Evolutionary conservation across 2,113 vertebrate genomes (phyloP).

Genomic region (Clarias magur): DNA sequence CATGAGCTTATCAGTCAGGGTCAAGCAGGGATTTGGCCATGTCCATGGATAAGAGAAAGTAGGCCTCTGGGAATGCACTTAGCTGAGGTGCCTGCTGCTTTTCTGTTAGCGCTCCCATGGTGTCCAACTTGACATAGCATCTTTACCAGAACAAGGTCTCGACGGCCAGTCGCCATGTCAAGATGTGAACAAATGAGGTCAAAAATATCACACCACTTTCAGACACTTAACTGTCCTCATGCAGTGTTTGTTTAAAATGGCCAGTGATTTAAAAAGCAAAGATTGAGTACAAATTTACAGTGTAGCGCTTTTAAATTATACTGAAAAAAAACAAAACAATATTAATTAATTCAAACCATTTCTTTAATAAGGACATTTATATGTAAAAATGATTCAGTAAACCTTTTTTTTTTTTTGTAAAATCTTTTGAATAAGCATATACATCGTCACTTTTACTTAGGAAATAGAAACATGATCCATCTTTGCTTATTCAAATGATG

Average conservation of each 20-base stretch:
- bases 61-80: constrained; percentile 75
- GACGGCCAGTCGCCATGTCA: constrained; percentile 61
- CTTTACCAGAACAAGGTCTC: constrained; percentile 56
- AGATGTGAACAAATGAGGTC: constrained; percentile 51
- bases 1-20: constrained; percentile 72
- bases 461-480: neutral
- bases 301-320: neutral
- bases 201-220: constrained; percentile 41
- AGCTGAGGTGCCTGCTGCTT: constrained; percentile 65
- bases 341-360: neutral
- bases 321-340: neutral
- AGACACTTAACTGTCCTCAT: neutral
- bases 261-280: neutral
- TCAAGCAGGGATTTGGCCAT: constrained; percentile 72
- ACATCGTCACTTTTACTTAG: neutral
- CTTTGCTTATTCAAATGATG: neutral
- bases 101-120: constrained; percentile 65
- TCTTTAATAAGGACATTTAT: neutral
- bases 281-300: neutral
- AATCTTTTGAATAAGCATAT: neutral
- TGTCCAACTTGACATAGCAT: constrained; percentile 63
- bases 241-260: neutral
- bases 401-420: too few species aligned
- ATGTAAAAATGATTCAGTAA: neutral
- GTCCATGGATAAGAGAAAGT: constrained; percentile 44